A percentile compares a stretch with the other conserved stretches of the same genome.
phyloP scores from a whole-genome alignment of 2,888 invertebrate genomes.

The Apocheima hispidaria region DNA sequence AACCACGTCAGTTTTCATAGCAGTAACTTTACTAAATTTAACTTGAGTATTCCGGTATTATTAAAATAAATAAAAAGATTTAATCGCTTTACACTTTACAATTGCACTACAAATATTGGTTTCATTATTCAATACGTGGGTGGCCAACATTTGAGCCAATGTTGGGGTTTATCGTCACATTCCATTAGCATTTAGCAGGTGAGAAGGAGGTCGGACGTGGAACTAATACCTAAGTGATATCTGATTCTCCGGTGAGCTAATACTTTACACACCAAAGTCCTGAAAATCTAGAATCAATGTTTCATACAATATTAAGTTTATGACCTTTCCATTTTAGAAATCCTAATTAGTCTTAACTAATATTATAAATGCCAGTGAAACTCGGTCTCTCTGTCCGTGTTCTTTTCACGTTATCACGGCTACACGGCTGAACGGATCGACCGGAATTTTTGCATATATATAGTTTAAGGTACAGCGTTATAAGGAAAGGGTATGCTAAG shows the following conservation, averaged over 20 bases:
- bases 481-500: too few relatives aligned
- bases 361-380: too few relatives aligned
- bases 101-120: conserved; percentile 16
- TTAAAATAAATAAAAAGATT: not conserved
- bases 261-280: conserved; percentile 1
- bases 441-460: too few relatives aligned
- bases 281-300: not conserved
- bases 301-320: not conserved
- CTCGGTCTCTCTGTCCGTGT: too few relatives aligned
- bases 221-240: conserved; percentile 37
- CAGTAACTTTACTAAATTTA: too few relatives aligned
- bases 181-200: conserved; percentile 41
- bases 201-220: conserved; percentile 39
- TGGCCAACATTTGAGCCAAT: conserved; percentile 28
- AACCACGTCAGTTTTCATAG: too few relatives aligned
- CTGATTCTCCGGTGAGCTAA: conserved; percentile 7
- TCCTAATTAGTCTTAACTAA: too few relatives aligned
- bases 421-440: too few relatives aligned
- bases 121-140: conserved; percentile 18
- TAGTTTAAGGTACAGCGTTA: too few relatives aligned
- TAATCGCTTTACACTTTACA: conserved; percentile 1
- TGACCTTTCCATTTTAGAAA: too few relatives aligned
- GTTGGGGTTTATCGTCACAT: conserved; percentile 33
- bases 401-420: too few relatives aligned
- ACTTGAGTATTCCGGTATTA: too few relatives aligned